Base-by-base conservation (phyloP, 2,888 invertebrate species). In the Hermaeophaga mercurialis region DNA sequence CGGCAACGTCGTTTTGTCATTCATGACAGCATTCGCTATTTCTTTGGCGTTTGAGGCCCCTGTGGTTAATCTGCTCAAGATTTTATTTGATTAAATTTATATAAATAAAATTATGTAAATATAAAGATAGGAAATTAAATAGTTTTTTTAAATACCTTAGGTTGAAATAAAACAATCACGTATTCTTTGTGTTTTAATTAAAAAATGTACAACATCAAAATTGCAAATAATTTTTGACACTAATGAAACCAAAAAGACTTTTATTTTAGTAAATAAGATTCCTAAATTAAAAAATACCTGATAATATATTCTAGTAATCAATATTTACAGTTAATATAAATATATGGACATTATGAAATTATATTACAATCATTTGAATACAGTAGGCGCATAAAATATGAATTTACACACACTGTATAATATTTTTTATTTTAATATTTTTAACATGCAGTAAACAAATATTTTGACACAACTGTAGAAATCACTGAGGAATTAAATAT, bases 21-120 rank as follows among this genome's bases (percentile, higher is more conserved):
- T 90, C 75, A 70, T 88, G 49, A 77, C 84, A 26, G 89, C 91
- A 0, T 91, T 91, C 73, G 82, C 85, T 64, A 85, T 92, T 59
- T 91, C 91, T 7, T 77, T 91, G 66, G 81, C 86, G 1, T 87
- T 91, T 70, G 92, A 92, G 73, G 90, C 91, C n/a, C 92, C 92
- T 0, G 83, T 89, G 43, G 89, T 92, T 39, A 83, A 88, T 68
- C 78, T 92, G 59, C 81, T 92, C 57, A 91, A 91, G 79, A 83
- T 91, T 65, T 77, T 80, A 39, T 68, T 72, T 49, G 12, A 31
- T 24, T 62, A 43, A 38, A 34, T 34, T 22, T 22, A 22, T 5
- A 22, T 7, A 22, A 22, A 28, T 28, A 28, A 8, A 7, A 9
- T 7, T 28, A 11, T 31, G 12, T 31, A 31, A 4, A 31, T 31